phyloP scores from a whole-genome alignment of 2,113 vertebrate species.

The Gymnarchus niloticus region DNA sequence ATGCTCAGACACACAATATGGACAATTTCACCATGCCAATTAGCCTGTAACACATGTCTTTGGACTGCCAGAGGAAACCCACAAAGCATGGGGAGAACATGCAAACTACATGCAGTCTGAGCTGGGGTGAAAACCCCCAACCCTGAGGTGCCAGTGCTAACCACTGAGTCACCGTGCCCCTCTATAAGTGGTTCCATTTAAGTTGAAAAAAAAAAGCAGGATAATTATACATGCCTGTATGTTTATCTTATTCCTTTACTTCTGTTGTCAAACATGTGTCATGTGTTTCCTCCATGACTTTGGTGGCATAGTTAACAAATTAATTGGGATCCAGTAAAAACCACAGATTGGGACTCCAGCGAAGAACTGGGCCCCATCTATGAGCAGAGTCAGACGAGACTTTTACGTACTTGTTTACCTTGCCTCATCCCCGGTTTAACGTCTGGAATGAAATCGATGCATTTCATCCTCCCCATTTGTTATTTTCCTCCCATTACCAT shows the following conservation, averaged over 20 bases:
- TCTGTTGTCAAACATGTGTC: conserved; percentile 35
- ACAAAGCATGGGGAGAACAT: no score
- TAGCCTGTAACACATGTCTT: no score
- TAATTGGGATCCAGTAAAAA: conserved; percentile 51
- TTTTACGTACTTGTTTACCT: conserved; percentile 24
- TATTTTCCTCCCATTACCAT: neutral
- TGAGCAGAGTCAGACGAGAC: neutral
- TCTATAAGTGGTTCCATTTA: neutral
- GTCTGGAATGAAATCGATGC: conserved; percentile 13
- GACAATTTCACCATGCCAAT: no score
- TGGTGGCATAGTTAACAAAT: conserved; percentile 47
- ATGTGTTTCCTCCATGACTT: conserved; percentile 34
- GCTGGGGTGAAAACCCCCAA: no score
- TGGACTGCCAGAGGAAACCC: no score
- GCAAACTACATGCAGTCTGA: no score
- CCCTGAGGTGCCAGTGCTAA: no score
- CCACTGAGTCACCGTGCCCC: no score
- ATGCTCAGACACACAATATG: neutral
- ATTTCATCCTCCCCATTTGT: neutral
- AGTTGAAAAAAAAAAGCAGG: neutral
- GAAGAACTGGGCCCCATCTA: conserved; percentile 1
- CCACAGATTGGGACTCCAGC: conserved; percentile 38
- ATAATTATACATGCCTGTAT: neutral
- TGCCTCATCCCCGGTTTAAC: neutral
- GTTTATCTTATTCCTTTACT: conserved; percentile 23